These are phyloP conservation scores for Microplitis demolitor DNA, from an alignment of 1,140 invertebrate species.

Conservation along the genomic window DNA sequence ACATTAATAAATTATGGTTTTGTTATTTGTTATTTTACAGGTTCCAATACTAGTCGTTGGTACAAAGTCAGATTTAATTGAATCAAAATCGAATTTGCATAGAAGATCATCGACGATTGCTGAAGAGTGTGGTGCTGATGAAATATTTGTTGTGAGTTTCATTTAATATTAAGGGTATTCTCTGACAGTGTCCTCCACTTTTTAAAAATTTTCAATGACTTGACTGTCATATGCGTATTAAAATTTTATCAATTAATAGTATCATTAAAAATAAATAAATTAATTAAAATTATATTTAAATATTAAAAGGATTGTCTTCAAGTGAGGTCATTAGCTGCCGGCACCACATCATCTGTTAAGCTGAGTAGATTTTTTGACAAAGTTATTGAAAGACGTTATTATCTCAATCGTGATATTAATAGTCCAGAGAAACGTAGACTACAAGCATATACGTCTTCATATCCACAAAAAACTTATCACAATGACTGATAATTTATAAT, in stretches of 20 bases:
- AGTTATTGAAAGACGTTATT: constrained; percentile 78
- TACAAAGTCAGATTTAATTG: constrained; percentile 86
- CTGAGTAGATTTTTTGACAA: constrained; percentile 93
- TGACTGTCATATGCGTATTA: too few species aligned
- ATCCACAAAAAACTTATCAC: constrained; percentile 66
- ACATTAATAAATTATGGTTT: not conserved
- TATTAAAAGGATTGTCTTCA: constrained; percentile 73
- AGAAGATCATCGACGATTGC: constrained; percentile 77
- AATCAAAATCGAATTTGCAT: constrained; percentile 70
- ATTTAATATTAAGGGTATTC: not conserved
- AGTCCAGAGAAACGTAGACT: constrained; percentile 64
- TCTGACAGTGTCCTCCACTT: too few species aligned
- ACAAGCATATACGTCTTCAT: constrained; percentile 57
- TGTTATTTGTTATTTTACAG: constrained; percentile 53
- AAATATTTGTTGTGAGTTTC: constrained; percentile 78
- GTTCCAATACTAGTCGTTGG: constrained; percentile 93
- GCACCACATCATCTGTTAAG: constrained; percentile 89
- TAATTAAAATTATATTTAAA: constrained; percentile 2
- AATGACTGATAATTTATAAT: constrained; percentile 58
- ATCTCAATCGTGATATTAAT: constrained; percentile 59
- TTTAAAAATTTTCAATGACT: too few species aligned
- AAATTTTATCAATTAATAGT: not conserved
- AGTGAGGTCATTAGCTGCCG: constrained; percentile 84
- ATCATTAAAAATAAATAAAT: not conserved
- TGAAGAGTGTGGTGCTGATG: constrained; percentile 91